Conservation (phyloP, 2,113 vertebrate species). For the Ctenodactylus gundi region DNA sequence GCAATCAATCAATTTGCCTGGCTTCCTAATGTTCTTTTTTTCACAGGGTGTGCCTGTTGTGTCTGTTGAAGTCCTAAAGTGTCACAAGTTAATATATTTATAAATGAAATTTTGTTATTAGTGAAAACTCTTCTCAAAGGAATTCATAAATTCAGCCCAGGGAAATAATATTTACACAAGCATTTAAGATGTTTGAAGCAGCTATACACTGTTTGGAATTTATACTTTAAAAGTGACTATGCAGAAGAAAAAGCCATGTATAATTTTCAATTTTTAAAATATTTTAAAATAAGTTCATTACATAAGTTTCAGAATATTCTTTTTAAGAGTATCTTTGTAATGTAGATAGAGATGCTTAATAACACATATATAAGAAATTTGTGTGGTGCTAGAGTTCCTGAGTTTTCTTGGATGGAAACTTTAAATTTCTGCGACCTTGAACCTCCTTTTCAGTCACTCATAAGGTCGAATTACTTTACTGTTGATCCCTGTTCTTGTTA, state of each 20-base stretch:
- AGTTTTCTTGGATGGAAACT: neutral
- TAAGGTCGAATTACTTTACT: conserved; percentile 63
- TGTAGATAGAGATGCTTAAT: neutral
- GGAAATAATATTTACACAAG: neutral
- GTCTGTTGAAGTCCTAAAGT: conserved; percentile 39
- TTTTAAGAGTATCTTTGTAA: neutral
- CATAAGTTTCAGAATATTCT: neutral
- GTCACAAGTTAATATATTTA: conserved; percentile 28
- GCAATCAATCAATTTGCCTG: conserved; percentile 44
- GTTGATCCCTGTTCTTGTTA: conserved; percentile 43
- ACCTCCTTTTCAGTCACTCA: conserved; percentile 45
- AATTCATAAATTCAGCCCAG: conserved; percentile 1
- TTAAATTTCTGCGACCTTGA: conserved; percentile 56
- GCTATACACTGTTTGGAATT: neutral
- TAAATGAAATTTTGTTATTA: conserved; percentile 23
- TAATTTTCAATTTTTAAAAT: conserved; percentile 21
- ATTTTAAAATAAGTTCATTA: conserved; percentile 9
- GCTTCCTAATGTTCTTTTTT: conserved; percentile 15
- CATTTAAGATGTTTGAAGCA: neutral
- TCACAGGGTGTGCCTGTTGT: conserved; percentile 23
- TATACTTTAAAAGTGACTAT: neutral
- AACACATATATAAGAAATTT: neutral
- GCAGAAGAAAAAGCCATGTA: neutral
- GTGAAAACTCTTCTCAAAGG: neutral
- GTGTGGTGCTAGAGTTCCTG: neutral